A percentile compares a stretch with the other conserved stretches of the same genome.
These are phyloP conservation scores for Excalfactoria chinensis DNA, from an alignment of 2,113 vertebrate genomes.

Conservation along the genomic window DNA sequence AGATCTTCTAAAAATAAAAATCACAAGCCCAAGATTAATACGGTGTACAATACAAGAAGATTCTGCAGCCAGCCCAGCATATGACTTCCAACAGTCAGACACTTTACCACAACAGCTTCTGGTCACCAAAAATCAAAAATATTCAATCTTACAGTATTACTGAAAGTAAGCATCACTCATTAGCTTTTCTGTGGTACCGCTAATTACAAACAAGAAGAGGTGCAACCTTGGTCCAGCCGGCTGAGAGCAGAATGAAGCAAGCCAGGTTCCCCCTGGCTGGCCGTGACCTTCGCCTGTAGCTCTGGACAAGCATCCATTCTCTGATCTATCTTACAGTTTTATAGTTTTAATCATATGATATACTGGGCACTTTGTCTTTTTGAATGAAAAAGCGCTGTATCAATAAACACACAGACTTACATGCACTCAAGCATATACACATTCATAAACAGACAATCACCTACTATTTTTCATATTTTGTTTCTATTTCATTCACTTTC, in stretches of 20 bases:
- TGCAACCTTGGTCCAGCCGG: not conserved
- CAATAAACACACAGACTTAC: not conserved
- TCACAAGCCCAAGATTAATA: not conserved
- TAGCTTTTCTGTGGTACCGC: not conserved
- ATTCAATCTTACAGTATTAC: not conserved
- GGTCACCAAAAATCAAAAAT: slow-evolving; percentile 30
- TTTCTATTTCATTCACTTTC: not conserved
- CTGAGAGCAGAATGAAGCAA: not conserved
- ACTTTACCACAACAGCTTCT: slow-evolving; percentile 15
- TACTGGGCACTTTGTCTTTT: not conserved
- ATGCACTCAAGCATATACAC: not conserved
- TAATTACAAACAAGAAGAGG: not conserved
- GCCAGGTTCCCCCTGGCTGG: not conserved
- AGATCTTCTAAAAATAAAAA: slow-evolving; percentile 15
- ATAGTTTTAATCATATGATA: not conserved
- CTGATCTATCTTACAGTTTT: not conserved
- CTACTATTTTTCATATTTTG: not conserved
- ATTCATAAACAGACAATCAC: not conserved
- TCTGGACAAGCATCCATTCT: not conserved
- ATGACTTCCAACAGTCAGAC: not conserved
- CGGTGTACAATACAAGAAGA: not conserved
- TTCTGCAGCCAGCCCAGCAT: not conserved
- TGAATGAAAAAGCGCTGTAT: not conserved
- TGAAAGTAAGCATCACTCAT: not conserved
- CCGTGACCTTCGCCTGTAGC: not conserved